A percentile compares a stretch with the other conserved stretches of the same genome.
phyloP scores from a whole-genome alignment of 2,888 invertebrate genomes.

The Tetragonisca angustula region DNA sequence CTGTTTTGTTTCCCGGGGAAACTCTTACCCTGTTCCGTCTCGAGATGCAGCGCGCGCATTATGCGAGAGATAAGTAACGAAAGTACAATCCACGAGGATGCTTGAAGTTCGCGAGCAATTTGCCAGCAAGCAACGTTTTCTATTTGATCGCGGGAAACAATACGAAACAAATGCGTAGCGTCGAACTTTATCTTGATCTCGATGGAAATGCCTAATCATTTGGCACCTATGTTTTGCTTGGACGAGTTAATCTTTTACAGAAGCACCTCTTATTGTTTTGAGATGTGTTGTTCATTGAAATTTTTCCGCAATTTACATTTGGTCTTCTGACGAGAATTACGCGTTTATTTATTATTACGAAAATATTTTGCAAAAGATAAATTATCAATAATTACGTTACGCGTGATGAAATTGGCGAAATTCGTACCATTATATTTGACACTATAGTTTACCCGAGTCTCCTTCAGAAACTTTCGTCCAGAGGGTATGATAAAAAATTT shows the following conservation, averaged over 20 bases:
- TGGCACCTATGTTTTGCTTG: background rate
- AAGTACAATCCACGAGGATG: slow-evolving; percentile 36
- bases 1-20: slow-evolving; percentile 63
- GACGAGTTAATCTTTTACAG: background rate
- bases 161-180: background rate
- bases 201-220: no score
- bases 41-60: slow-evolving; percentile 49
- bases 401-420: background rate
- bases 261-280: no score
- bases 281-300: no score
- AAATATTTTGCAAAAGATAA: no score
- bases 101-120: slow-evolving; percentile 28
- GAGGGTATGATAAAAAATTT: no score
- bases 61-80: slow-evolving; percentile 48
- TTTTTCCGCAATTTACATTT: no score
- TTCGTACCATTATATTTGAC: background rate
- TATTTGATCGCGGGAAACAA: background rate
- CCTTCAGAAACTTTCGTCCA: background rate
- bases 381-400: background rate
- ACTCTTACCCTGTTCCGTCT: slow-evolving; percentile 48
- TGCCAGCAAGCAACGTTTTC: slow-evolving; percentile 7
- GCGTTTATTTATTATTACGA: no score
- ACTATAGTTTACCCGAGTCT: background rate
- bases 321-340: no score
- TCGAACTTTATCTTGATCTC: background rate